Evolutionary conservation across 2,888 invertebrate genomes (phyloP).

Genomic region (Drosophila sordidula): DNA sequence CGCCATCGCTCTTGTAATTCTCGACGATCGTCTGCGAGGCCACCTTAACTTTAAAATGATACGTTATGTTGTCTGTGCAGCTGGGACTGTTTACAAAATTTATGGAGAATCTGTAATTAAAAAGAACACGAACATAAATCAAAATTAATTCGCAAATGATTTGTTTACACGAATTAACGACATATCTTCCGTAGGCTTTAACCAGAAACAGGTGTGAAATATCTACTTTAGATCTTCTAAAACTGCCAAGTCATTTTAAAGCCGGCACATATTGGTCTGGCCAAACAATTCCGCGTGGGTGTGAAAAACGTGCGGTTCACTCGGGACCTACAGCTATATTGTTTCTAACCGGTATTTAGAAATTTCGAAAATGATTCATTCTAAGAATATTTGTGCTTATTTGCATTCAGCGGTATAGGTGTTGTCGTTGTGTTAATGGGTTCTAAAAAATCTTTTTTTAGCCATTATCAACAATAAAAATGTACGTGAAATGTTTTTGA

Average conservation of each 20-base stretch:
- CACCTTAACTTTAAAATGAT: conserved; percentile 82
- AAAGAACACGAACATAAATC: not conserved
- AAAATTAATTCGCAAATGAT: not conserved
- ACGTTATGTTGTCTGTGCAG: conserved; percentile 80
- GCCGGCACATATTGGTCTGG: conserved; percentile 23
- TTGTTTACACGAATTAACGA: not conserved
- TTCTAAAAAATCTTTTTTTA: conserved; percentile 2
- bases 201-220: conserved; percentile 25
- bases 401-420: conserved; percentile 4
- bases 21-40: conserved; percentile 76
- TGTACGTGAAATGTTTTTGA: not conserved
- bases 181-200: not conserved
- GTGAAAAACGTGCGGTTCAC: conserved; percentile 50
- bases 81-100: conserved; percentile 81
- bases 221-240: conserved; percentile 3
- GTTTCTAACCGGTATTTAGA: conserved; percentile 35
- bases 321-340: conserved; percentile 6
- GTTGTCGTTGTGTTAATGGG: conserved; percentile 3
- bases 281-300: conserved; percentile 13
- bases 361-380: conserved; percentile 35
- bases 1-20: conserved; percentile 80
- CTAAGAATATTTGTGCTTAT: conserved; percentile 15
- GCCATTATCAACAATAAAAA: not conserved
- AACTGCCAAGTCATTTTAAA: conserved; percentile 3
- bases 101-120: conserved; percentile 81